Percentiles rank a stretch among this genome's conserved stretches.
Evolutionary conservation across 2,113 vertebrate genomes (phyloP).

Genomic region (Reinhardtius hippoglossoides): DNA sequence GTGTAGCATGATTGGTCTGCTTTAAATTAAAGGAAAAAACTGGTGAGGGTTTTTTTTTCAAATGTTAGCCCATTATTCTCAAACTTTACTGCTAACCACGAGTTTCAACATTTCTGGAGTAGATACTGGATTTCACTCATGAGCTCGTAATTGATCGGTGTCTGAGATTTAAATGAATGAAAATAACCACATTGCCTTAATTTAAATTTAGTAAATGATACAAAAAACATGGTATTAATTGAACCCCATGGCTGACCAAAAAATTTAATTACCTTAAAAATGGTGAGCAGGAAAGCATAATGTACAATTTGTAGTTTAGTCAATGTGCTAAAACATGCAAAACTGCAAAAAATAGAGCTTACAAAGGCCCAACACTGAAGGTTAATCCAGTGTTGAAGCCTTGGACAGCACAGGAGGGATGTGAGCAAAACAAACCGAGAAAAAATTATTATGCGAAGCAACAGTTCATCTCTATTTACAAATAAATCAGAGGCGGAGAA

Average conservation of each 20-base stretch:
- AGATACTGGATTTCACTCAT: background rate
- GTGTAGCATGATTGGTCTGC: conserved; percentile 47
- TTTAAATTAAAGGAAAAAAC: conserved; percentile 28
- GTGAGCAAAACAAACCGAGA: conserved; percentile 47
- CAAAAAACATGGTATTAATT: background rate
- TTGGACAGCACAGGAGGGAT: conserved; percentile 42
- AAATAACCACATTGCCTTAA: background rate
- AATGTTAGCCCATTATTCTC: conserved; percentile 36
- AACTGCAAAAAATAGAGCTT: conserved; percentile 22
- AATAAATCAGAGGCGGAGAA: conserved; percentile 50
- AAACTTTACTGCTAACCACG: background rate
- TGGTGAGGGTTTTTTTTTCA: background rate
- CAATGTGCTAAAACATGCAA: conserved; percentile 48
- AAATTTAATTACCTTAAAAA: background rate
- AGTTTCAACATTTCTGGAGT: background rate
- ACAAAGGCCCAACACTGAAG: background rate
- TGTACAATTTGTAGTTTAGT: background rate
- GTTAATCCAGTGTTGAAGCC: conserved; percentile 21
- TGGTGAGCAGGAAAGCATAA: background rate
- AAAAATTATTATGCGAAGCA: conserved; percentile 19
- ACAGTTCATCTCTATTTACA: conserved; percentile 66
- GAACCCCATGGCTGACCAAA: background rate
- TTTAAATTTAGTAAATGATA: background rate
- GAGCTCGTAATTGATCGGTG: background rate
- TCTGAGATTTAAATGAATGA: background rate